Conservation (phyloP, 1,140 invertebrate species). For the Scaptomyza pallida region DNA sequence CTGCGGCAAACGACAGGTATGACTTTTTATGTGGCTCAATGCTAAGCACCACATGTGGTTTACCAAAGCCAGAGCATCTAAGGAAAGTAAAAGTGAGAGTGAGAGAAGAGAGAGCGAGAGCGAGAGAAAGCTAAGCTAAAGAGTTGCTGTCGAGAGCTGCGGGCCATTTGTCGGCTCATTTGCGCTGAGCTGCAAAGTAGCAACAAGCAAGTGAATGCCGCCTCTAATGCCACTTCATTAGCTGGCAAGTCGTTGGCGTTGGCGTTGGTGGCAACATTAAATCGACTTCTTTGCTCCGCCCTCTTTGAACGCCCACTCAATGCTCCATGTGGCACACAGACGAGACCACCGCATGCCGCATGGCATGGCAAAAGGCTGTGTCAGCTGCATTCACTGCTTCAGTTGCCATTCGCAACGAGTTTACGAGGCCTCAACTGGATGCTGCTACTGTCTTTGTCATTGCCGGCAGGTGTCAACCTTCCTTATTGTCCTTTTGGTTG, state of each 20-base stretch:
- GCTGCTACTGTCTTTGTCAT: constrained; percentile 30
- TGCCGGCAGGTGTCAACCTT: constrained; percentile 63
- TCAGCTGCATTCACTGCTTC: constrained; percentile 30
- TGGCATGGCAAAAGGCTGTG: constrained; percentile 4
- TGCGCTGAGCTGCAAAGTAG: constrained; percentile 39
- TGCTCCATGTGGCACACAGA: background rate
- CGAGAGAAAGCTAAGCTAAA: constrained; percentile 2
- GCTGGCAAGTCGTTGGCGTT: constrained; percentile 34
- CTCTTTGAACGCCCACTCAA: background rate
- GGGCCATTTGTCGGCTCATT: constrained; percentile 55
- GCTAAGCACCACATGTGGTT: constrained; percentile 17
- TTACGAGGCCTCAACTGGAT: constrained; percentile 50
- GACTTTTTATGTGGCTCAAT: constrained; percentile 22
- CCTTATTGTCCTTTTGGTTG: constrained; percentile 39
- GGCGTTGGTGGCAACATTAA: constrained; percentile 26
- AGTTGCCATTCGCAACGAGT: constrained; percentile 2
- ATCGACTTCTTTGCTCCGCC: background rate
- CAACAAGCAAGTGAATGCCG: constrained; percentile 12
- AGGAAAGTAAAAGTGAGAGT: background rate
- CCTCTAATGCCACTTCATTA: constrained; percentile 60
- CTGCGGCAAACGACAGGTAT: constrained; percentile 24
- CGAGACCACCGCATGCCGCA: constrained; percentile 5
- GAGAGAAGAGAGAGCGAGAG: background rate
- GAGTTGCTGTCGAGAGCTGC: constrained; percentile 25
- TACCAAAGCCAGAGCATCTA: background rate